Evolutionary conservation across 2,797 vertebrate genomes (phyloP), one percentile per base, ranked within the genome.

Genomic region (Crypturellus tataupa): DNA sequence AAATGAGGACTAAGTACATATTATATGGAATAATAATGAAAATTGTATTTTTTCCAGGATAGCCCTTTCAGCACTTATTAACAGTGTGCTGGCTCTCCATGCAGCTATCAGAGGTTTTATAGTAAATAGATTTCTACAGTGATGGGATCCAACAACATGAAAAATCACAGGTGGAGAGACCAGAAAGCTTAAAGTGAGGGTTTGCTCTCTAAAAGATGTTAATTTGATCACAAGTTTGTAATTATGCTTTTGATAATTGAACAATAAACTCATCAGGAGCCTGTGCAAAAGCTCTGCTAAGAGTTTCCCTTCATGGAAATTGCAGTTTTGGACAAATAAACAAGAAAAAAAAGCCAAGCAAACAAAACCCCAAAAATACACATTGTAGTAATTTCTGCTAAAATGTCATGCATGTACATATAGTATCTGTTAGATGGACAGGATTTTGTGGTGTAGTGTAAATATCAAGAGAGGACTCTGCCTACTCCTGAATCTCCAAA

Each of bases 1-100:
- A 87, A 33, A 88, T 58, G 62, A 94, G 71, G 71, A 86, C 65
- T 94, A 94, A 94, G 89, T 94, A 94, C 53, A 62, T 59, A 93
- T 75, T 58, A 40, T 44, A 76, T 77, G 91, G 39, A 87, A 87
- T 87, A 42, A 64, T 69, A 40, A 67, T 73, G 79, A 86, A 70
- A 91, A 92, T 78, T 77, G 58, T 21, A 76, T 80, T 96, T 95
- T 88, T 86, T 80, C 93, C 85, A 85, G 33, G 69, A 20, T 91
- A 76, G 81, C 64, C 44, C 39, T 60, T 94, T 90, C 67, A 49
- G 42, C 69, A 75, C 77, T 62, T 51, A 89, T 42, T 33, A 76
- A 42, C 18, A 53, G 25, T 39, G 12, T 80, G 27, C 56, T 55
- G 68, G 60, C 24, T 82, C 18, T 86, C 40, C n/a, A 64, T 9